Conservation (phyloP, 2,888 invertebrate genomes). For the Arctia plantaginis region DNA sequence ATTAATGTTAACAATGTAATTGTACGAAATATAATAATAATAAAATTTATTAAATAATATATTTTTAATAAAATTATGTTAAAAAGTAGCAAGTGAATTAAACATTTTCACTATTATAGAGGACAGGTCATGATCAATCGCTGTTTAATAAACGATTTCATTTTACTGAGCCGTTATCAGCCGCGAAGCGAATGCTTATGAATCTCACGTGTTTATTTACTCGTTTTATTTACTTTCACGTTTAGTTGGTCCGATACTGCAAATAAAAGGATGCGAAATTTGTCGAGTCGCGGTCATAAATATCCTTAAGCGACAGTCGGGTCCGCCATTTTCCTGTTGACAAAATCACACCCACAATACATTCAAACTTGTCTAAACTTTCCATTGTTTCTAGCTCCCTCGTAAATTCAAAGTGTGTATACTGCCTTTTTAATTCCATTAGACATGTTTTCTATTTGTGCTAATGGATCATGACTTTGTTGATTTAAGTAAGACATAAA, state of each 20-base stretch:
- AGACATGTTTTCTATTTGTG: slow-evolving; percentile 49
- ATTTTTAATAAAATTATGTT: neutral
- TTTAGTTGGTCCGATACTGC: slow-evolving; percentile 70
- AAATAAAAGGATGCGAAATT: slow-evolving; percentile 82
- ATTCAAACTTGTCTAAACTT: slow-evolving; percentile 83
- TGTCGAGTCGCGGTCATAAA: slow-evolving; percentile 80
- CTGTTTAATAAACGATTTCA: slow-evolving; percentile 35
- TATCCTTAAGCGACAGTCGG: slow-evolving; percentile 77
- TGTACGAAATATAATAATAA: too few species aligned
- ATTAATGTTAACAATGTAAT: too few species aligned
- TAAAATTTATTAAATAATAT: too few species aligned
- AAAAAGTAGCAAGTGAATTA: neutral
- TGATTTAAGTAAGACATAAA: slow-evolving; percentile 26
- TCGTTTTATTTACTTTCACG: slow-evolving; percentile 70
- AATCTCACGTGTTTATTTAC: slow-evolving; percentile 64
- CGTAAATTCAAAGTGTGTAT: slow-evolving; percentile 68
- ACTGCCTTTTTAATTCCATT: slow-evolving; percentile 69
- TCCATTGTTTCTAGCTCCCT: slow-evolving; percentile 75
- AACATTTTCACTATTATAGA: slow-evolving; percentile 27
- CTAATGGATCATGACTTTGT: slow-evolving; percentile 50
- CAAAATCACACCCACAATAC: slow-evolving; percentile 82
- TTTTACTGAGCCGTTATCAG: slow-evolving; percentile 42
- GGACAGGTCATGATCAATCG: slow-evolving; percentile 37
- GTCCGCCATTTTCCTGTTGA: slow-evolving; percentile 85
- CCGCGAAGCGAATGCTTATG: slow-evolving; percentile 21